These are phyloP conservation scores for Arvicanthis niloticus DNA, from an alignment of 2,113 vertebrate genomes.

Conservation along the genomic window DNA sequence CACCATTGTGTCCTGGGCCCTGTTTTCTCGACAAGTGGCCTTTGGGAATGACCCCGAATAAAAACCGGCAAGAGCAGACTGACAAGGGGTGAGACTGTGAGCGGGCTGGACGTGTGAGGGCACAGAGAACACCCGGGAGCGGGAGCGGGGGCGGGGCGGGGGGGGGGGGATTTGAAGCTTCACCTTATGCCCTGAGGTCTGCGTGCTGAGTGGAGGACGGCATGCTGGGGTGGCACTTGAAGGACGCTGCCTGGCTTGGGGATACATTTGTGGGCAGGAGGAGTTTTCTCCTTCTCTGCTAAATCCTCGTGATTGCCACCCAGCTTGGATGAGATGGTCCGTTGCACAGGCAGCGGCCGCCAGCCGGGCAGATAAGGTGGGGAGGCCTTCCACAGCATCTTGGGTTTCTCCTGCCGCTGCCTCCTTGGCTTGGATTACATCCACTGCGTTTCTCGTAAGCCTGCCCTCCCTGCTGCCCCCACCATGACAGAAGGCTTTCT, in stretches of 20 bases:
- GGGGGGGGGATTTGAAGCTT: background rate
- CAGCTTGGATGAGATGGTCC: constrained; percentile 61
- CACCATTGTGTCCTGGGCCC: constrained; percentile 82
- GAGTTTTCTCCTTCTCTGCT: constrained; percentile 11
- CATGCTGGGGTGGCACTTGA: background rate
- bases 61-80: constrained; percentile 82
- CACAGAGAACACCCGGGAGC: background rate
- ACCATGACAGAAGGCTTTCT: background rate
- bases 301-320: constrained; percentile 79
- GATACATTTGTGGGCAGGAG: background rate
- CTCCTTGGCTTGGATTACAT: constrained; percentile 26
- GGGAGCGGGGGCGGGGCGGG: no score
- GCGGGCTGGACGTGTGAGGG: constrained; percentile 51
- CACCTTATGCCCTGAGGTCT: accelerated
- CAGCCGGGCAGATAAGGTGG: background rate
- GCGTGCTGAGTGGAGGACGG: background rate
- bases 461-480: background rate
- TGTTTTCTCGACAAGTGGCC: constrained; percentile 80
- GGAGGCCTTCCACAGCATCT: background rate
- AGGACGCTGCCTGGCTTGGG: background rate
- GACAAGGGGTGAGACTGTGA: constrained; percentile 75
- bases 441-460: background rate
- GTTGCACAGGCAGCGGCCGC: constrained; percentile 65
- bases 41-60: constrained; percentile 86
- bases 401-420: constrained; percentile 35